phyloP scores from a whole-genome alignment of 1,140 invertebrate genomes.

The Gonioctena quinquepunctata region DNA sequence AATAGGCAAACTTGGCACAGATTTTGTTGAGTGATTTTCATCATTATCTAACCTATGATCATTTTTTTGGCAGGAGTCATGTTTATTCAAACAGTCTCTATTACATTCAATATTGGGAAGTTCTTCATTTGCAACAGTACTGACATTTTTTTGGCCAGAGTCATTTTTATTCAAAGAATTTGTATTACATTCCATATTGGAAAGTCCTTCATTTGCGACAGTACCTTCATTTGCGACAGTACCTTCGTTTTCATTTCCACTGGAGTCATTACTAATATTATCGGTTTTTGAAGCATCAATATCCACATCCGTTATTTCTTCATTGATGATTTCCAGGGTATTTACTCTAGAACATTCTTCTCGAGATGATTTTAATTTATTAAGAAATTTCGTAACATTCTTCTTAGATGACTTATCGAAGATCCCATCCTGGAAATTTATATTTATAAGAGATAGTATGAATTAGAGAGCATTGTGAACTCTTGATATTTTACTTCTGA shows the following conservation, averaged over 20 bases:
- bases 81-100: no score
- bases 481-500: no score
- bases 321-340: background rate
- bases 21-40: no score
- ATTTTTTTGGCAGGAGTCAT: no score
- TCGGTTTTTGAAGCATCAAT: background rate
- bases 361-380: constrained; percentile 2
- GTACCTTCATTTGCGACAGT: background rate
- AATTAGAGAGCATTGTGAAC: background rate
- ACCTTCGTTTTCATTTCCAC: background rate
- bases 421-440: background rate
- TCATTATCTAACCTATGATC: no score
- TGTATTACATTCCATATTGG: background rate
- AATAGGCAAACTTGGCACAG: no score
- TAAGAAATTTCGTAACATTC: background rate
- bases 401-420: background rate
- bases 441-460: background rate
- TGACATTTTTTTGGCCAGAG: no score
- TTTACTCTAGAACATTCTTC: background rate
- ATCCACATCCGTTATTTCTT: background rate
- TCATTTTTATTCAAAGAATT: background rate
- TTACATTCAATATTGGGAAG: no score
- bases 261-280: background rate
- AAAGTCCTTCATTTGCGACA: background rate
- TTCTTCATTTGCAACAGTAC: no score